Percentiles rank a stretch among this genome's conserved stretches.
phyloP scores from a whole-genome alignment of 2,113 vertebrate species.

The Smithornis capensis region DNA sequence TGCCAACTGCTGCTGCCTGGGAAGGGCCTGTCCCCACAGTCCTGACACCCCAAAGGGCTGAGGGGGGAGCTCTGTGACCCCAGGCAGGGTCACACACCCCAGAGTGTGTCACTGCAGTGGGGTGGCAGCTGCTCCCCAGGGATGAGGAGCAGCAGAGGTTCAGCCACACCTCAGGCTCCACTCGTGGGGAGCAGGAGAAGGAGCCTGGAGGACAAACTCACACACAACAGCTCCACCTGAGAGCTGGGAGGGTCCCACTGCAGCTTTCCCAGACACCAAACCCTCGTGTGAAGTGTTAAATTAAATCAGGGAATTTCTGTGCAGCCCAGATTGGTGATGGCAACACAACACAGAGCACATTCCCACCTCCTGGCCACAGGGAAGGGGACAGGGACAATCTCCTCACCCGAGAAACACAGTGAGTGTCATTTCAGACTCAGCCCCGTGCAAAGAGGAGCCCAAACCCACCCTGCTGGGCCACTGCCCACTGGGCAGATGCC shows the following conservation, averaged over 20 bases:
- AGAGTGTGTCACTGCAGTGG: fast-evolving
- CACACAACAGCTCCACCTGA: background rate
- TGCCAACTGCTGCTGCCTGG: background rate
- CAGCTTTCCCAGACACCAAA: background rate
- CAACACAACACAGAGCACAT: fast-evolving
- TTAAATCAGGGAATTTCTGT: background rate
- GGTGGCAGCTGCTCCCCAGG: fast-evolving
- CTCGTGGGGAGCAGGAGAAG: fast-evolving
- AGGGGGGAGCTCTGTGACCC: background rate
- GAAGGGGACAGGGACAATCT: background rate
- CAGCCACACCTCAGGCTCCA: background rate
- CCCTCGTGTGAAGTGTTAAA: fast-evolving
- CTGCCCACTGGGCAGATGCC: background rate
- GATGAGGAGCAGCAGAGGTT: background rate
- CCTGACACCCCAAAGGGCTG: fast-evolving
- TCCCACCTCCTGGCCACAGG: background rate
- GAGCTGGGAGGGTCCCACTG: fast-evolving
- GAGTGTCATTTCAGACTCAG: background rate
- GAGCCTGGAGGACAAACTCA: background rate
- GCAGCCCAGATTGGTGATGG: background rate
- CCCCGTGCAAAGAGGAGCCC: background rate
- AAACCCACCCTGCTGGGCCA: background rate
- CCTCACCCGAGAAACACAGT: background rate
- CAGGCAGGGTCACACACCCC: background rate
- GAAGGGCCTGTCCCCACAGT: background rate